Percentiles rank a stretch among this genome's conserved stretches.
Evolutionary conservation across 2,888 invertebrate genomes (phyloP).

Genomic region (Hoplodrina blanda): DNA sequence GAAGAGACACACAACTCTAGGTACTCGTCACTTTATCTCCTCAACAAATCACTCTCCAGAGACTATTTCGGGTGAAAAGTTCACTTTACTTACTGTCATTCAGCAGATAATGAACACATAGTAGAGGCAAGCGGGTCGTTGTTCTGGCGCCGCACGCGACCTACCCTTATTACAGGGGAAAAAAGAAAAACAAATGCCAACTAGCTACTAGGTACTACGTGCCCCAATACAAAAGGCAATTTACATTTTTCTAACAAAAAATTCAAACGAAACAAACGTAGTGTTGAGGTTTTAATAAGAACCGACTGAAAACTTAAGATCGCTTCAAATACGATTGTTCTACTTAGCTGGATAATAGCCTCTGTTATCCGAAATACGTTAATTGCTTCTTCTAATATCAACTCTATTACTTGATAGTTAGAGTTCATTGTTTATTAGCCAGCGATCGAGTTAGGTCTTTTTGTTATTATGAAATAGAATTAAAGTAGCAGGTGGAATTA

Average conservation of each 20-base stretch:
- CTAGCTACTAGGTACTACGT: conserved; percentile 59
- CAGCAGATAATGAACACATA: conserved; percentile 53
- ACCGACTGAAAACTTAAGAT: conserved; percentile 66
- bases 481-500: conserved; percentile 52
- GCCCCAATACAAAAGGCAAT: conserved; percentile 73
- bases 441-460: conserved; percentile 43
- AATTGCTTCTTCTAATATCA: conserved; percentile 37
- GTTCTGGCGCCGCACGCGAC: conserved; percentile 72
- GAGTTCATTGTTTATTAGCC: conserved; percentile 45
- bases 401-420: conserved; percentile 42
- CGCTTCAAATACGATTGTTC: conserved; percentile 69
- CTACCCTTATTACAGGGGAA: conserved; percentile 78
- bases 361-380: conserved; percentile 58
- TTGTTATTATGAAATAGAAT: conserved; percentile 38
- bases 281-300: conserved; percentile 72
- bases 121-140: conserved; percentile 73
- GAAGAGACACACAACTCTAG: background rate
- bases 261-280: conserved; percentile 60
- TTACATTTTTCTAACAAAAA: conserved; percentile 70
- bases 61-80: conserved; percentile 24
- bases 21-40: background rate
- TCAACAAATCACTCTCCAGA: conserved; percentile 23
- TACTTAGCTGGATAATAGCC: conserved; percentile 66
- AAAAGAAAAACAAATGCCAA: conserved; percentile 67
- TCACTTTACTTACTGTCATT: conserved; percentile 46